Evolutionary conservation across 2,797 vertebrate species (phyloP), one percentile per base, ranked within the genome.

Genomic region (Delichon dasypus): DNA sequence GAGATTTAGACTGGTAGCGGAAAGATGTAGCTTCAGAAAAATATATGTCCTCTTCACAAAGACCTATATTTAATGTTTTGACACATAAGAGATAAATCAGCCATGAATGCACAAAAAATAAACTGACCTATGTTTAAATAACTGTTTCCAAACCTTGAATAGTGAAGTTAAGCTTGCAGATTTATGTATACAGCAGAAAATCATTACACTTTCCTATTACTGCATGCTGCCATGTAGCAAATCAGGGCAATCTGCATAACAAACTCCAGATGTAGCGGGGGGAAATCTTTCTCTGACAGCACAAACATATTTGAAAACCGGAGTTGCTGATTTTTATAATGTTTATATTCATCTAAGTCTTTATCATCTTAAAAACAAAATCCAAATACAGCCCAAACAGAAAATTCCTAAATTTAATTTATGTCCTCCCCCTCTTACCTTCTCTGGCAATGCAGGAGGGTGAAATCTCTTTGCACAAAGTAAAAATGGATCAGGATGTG

Each of bases 401-500:
- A 72, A 61, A 57, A 79, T n/a, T 81, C 21, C 16, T 73, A 51
- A 45, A 16, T 74, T 73, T 89, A 48, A 40, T 87, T 61, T 61
- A 27, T 65, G 55, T 16, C 16, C 20, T 75, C 12, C 29, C 13
- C 13, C 78, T 85, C 94, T 93, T 96, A 99, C 99, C 98, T 98
- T 97, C 60, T 98, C 97, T 3, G 97, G 95, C 36, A 96, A 18
- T 16, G 98, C 97, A 4, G 98, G 91, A 10, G 98, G 98, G 7
- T 94, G 47, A 97, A 99, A 99, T 70, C 98, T 98, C 34, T 94
- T 87, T 64, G 98, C 98, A 85, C 98, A 99, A 66, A 98, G 96
- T 48, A 99, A 97, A 96, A 99, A 99, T 44, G 97, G 97, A 96
- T 99, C 98, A 0, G 99, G 99, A 7, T 98, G 70, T 3, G 99